Base-by-base conservation (phyloP, 2,797 vertebrate genomes). In the Podarcis lilfordi region DNA sequence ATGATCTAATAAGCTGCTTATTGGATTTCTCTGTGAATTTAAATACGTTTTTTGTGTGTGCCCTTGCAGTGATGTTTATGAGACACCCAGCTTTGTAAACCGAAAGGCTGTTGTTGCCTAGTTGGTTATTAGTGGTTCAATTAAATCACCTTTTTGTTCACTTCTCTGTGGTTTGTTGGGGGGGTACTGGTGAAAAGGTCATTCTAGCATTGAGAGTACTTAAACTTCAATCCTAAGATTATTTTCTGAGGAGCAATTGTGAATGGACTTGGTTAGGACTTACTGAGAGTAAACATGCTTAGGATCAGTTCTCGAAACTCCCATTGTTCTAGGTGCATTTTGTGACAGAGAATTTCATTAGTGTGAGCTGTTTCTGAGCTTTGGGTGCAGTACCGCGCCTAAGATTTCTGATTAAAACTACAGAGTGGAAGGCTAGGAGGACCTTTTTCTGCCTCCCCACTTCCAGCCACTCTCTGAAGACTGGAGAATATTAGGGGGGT, bases 1-100 rank as follows among this genome's bases (percentile, higher is more conserved):
- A 9, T 37, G 0, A 1, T 40, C 32, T 32, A 78, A 5, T 1
- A 0, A 23, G 1, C 1, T 15, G 0, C 0, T 32, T 3, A 9
- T 5, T 61, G 8, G 8, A 40, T 21, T 84, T 59, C 32, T 74
- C 11, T 75, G 15, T 13, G 50, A 15, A 84, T 59, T 43, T 37
- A 77, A 69, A 83, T 69, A 27, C 4, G 9, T 29, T 27, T 71
- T 84, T 80, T 32, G 8, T 37, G 3, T 19, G 3, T 19, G 17
- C 32, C 0, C 4, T 59, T 55, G 10, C 21, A 78, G 17, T 77
- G 19, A 69, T 25, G 25, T 40, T 29, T 45, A 29, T 74, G 35
- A 29, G 5, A 64, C 40, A 29, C 21, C 40, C 35, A 21, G 32
- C 11, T 69, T 32, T 13, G 1, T 79, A 11, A 40, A 69, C 25